Percentiles rank a stretch among this genome's conserved stretches.
phyloP scores from a whole-genome alignment of 2,888 invertebrate species.

The Caenorhabditis imperialis region DNA sequence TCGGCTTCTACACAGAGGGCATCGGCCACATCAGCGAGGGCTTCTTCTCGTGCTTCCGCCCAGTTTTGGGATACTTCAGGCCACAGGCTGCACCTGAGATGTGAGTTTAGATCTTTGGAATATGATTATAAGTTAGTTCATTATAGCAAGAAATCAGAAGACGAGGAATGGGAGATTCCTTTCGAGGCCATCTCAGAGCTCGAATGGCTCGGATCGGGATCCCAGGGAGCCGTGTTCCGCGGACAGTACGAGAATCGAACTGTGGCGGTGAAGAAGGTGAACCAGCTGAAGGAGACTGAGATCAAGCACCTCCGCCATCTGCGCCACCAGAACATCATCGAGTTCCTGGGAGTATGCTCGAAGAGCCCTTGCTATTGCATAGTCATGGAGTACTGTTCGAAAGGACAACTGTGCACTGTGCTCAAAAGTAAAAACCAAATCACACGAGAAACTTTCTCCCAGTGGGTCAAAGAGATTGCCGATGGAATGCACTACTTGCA shows the following conservation, averaged over 20 bases:
- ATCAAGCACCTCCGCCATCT: constrained; percentile 91
- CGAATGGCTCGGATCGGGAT: constrained; percentile 93
- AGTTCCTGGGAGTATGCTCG: constrained; percentile 87
- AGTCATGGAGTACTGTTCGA: constrained; percentile 98
- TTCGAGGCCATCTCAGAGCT: constrained; percentile 91
- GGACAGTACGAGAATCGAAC: constrained; percentile 86
- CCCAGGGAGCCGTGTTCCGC: constrained; percentile 89
- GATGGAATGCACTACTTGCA: constrained; percentile 97
- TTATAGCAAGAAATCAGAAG: constrained; percentile 25
- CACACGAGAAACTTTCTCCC: constrained; percentile 19
- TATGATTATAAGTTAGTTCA: no score
- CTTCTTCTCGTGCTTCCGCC: constrained; percentile 60
- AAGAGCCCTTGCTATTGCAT: constrained; percentile 93
- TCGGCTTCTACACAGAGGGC: constrained; percentile 38
- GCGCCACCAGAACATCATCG: constrained; percentile 90
- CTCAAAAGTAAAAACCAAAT: constrained; percentile 81
- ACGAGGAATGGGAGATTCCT: constrained; percentile 90
- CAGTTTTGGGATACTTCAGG: constrained; percentile 58
- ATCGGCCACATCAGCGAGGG: constrained; percentile 43
- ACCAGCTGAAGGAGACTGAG: constrained; percentile 91
- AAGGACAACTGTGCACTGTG: constrained; percentile 93
- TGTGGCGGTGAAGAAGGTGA: constrained; percentile 96
- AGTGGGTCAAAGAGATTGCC: constrained; percentile 87
- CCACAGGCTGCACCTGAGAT: constrained; percentile 47
- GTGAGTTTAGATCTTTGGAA: constrained; percentile 34